Evolutionary conservation across 2,113 vertebrate genomes (phyloP), one percentile per base, ranked within the genome.

Genomic region (Speoplatyrhinus poulsoni): DNA sequence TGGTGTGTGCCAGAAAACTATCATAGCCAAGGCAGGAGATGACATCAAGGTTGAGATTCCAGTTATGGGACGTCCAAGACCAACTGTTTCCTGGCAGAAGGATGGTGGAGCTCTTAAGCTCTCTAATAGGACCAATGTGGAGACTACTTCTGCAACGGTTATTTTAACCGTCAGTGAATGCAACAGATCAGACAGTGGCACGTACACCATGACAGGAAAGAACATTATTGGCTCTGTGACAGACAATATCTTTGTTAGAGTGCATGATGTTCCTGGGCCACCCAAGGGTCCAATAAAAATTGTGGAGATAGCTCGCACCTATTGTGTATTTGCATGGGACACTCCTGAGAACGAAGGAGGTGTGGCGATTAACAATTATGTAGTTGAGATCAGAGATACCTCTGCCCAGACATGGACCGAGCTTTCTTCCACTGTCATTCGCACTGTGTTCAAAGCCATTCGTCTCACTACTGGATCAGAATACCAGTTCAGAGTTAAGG

Each of bases 21-120:
- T 99, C n/a, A 94, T 99, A 80, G 96, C 94, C 67, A 96, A 92
- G 89, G 97, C 97, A 81, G 96, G 97, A 76, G 95, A 96, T 73
- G 93, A 99, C 80, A 96, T 99, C 77, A 98, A 97, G 89, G 94
- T 98, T 79, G 98, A 99, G 86, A 96, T 99, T 76, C 98, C 98
- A 66, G 92, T 99, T 46, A 93, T 95, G 74, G 98, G 97, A 86
- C 95, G 95, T 84, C 98, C 98, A 60, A 94, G 94, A 78, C 98
- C 98, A 72, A 93, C 94, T 48, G 84, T 99, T 72, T 95, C 95
- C 6, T 99, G 97, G 98, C 96, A 95, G 79, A 99, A 97, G 80
- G 96, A 95, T 75, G 93, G 93, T n/a, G 88, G 94, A 56, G 32
- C 91, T 61, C 87, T 99, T 56, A 99, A 95, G 76, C 91, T 96